These are phyloP conservation scores for Hoplias malabaricus DNA, from an alignment of 2,113 vertebrate species.

Conservation along the genomic window DNA sequence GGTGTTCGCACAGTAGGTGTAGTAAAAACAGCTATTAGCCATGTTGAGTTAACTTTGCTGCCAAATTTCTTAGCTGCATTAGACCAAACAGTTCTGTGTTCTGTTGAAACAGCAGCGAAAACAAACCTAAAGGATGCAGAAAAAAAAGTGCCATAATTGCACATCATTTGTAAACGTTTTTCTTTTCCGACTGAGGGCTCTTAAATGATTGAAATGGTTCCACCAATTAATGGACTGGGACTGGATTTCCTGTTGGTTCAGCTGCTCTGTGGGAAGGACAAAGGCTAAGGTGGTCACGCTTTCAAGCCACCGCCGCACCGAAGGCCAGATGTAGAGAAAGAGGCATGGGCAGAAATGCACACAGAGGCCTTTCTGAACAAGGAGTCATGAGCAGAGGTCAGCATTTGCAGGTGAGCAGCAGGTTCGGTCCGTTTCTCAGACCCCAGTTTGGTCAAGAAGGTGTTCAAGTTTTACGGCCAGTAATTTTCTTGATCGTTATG, in stretches of 20 bases:
- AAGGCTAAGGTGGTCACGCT: slow-evolving; percentile 55
- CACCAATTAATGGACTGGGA: slow-evolving; percentile 63
- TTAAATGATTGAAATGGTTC: slow-evolving; percentile 62
- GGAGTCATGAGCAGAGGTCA: slow-evolving; percentile 62
- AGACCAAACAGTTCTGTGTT: slow-evolving; percentile 54
- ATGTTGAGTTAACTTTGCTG: slow-evolving; percentile 54
- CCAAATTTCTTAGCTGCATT: slow-evolving; percentile 42
- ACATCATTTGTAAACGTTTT: slow-evolving; percentile 63
- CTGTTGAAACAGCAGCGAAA: slow-evolving; percentile 50
- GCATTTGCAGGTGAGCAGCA: slow-evolving; percentile 58
- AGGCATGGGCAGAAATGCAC: slow-evolving; percentile 35
- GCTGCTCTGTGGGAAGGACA: slow-evolving; percentile 64
- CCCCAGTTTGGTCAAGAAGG: background rate
- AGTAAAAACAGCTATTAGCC: slow-evolving; percentile 66
- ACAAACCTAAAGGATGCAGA: slow-evolving; percentile 47
- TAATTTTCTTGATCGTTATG: background rate
- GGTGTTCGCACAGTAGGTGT: slow-evolving; percentile 66
- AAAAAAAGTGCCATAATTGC: slow-evolving; percentile 50
- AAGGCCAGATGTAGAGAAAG: slow-evolving; percentile 57
- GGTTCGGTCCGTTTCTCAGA: slow-evolving; percentile 29
- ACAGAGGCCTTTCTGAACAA: slow-evolving; percentile 55
- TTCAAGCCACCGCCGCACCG: slow-evolving; percentile 49
- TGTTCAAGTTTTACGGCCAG: background rate
- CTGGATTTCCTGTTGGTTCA: slow-evolving; percentile 71
- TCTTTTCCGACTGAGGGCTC: slow-evolving; percentile 54